Base-by-base conservation (phyloP, 1,140 invertebrate genomes). In the Drosophila repleta region DNA sequence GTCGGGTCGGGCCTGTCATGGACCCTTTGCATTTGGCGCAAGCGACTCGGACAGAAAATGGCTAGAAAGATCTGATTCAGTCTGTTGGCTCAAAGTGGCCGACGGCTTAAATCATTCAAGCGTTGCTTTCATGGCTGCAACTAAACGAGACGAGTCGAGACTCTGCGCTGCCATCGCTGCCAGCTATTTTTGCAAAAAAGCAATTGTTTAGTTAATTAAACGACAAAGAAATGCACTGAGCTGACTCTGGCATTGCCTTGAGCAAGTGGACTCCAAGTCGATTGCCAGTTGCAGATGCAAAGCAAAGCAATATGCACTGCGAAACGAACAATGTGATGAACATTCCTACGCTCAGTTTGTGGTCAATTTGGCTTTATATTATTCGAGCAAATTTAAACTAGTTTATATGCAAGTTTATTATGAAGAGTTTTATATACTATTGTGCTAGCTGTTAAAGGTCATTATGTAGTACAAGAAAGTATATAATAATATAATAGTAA, bases 121-220 rank as follows among this genome's bases (percentile, higher is more conserved):
- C 66, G 66, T 72, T 81, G 65, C 61, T 75, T 83, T 83, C 75
- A 74, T 82, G 62, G 55, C 61, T 43, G 32, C 32, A 35, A 35
- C 32, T 6, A 35, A 35, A 13, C 32, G 10, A 35, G 11, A 13
- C 45, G 43, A 29, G 11, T 37, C 18, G 43, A 75, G 65, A 74
- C 32, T 29, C 43, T 6, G 20, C 21, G 24, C 29, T 29, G 24
- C 24, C 24, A 6, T 29, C 26, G 37, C 43, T 6, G 7, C 24
- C 2, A 81, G 74, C 74, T 74, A 80, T 74, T 79, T 74, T 76
- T 76, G 72, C 71, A 73, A 74, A 87, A 85, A 90, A 82, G 75
- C 75, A 87, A 90, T 90, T 90, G 81, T 90, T 90, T 87, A 90
- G 87, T 90, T 90, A 90, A 90, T 90, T 90, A 90, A 90, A 88